These are phyloP conservation scores for Drosophila lutescens DNA, from an alignment of 2,888 invertebrate genomes.

Conservation along the genomic window DNA sequence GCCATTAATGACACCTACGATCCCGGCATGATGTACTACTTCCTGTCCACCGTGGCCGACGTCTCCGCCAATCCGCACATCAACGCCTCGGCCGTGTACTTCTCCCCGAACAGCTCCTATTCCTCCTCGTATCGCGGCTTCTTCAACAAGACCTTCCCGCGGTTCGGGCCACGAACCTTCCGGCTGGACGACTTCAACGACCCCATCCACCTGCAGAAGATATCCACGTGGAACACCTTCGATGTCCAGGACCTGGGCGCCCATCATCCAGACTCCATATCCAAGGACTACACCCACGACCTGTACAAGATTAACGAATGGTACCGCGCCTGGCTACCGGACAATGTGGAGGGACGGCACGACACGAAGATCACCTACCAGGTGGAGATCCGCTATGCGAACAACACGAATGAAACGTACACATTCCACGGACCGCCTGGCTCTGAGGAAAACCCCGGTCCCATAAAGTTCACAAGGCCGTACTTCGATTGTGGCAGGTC, in stretches of 20 bases:
- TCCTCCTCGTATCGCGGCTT: slow-evolving; percentile 97
- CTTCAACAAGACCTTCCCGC: slow-evolving; percentile 97
- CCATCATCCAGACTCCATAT: slow-evolving; percentile 90
- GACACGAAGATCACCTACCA: slow-evolving; percentile 97
- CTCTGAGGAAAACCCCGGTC: slow-evolving; percentile 95
- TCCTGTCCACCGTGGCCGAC: slow-evolving; percentile 96
- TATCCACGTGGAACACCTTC: slow-evolving; percentile 97
- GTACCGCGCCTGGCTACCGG: slow-evolving; percentile 96
- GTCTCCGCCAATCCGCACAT: slow-evolving; percentile 96
- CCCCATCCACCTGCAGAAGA: slow-evolving; percentile 96
- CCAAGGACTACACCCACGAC: slow-evolving; percentile 95
- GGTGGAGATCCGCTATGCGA: slow-evolving; percentile 96
- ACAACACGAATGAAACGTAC: slow-evolving; percentile 97
- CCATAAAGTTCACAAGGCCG: slow-evolving; percentile 96
- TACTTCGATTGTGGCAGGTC: slow-evolving; percentile 98
- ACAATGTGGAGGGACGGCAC: slow-evolving; percentile 91
- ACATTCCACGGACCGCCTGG: slow-evolving; percentile 97
- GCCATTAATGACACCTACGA: slow-evolving; percentile 96
- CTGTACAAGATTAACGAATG: slow-evolving; percentile 96
- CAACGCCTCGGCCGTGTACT: slow-evolving; percentile 96
- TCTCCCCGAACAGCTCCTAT: slow-evolving; percentile 96
- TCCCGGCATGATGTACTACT: slow-evolving; percentile 99
- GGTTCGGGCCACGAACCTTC: slow-evolving; percentile 97
- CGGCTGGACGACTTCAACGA: slow-evolving; percentile 97
- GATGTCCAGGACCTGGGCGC: slow-evolving; percentile 94